phyloP scores from a whole-genome alignment of 2,113 vertebrate species.

The Charadrius vociferus region DNA sequence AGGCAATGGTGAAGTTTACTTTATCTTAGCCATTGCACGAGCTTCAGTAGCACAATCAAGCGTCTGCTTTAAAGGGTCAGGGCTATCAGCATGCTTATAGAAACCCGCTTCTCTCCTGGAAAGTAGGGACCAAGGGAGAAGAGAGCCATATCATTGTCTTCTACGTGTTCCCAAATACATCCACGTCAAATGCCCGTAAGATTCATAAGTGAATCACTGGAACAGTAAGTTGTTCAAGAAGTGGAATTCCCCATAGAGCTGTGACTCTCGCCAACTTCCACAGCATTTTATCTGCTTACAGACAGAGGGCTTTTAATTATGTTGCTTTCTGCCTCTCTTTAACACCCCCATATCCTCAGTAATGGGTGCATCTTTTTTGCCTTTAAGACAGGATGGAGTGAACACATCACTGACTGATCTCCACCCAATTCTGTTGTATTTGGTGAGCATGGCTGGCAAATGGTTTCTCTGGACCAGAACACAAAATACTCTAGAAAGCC shows the following conservation, averaged over 20 bases:
- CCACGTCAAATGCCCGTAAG: neutral
- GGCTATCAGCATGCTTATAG: fast-evolving
- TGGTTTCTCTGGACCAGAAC: neutral
- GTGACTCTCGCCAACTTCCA: neutral
- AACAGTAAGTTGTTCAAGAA: neutral
- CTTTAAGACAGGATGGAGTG: neutral
- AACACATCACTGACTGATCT: neutral
- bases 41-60: neutral
- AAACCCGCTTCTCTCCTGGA: neutral
- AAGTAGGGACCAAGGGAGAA: neutral
- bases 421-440: neutral
- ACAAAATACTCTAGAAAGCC: neutral
- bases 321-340: neutral
- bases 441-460: neutral
- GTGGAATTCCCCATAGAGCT: neutral
- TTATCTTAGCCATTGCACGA: neutral
- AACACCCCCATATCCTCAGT: neutral
- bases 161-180: neutral
- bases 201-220: neutral
- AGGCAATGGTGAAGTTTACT: neutral
- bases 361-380: neutral
- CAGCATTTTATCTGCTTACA: neutral
- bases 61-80: neutral
- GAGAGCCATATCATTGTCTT: neutral
- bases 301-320: neutral